Conservation (phyloP, 2,797 vertebrate genomes). For the Eutrigla gurnardus region DNA sequence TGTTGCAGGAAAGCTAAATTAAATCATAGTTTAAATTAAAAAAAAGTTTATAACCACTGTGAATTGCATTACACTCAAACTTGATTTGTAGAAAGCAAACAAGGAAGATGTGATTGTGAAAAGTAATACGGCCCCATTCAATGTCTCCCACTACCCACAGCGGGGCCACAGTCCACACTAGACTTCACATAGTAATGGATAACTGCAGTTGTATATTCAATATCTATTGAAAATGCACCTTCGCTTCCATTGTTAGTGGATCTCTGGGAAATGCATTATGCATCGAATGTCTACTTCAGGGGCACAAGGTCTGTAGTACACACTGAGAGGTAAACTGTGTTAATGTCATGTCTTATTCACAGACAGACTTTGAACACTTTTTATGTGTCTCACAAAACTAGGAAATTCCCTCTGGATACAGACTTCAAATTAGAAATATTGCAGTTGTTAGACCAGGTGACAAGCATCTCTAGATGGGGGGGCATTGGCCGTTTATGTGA, state of each 20-base stretch:
- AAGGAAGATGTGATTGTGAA: not conserved
- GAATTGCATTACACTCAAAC: not conserved
- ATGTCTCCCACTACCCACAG: not conserved
- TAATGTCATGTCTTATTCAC: constrained; percentile 64
- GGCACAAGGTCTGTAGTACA: constrained; percentile 23
- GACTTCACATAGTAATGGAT: not conserved
- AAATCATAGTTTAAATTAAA: not conserved
- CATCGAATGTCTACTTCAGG: constrained; percentile 22
- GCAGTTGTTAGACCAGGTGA: not conserved
- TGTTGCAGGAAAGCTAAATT: not conserved
- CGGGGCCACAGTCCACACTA: not conserved
- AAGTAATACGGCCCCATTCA: not conserved
- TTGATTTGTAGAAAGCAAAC: not conserved
- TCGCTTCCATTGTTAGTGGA: constrained; percentile 21
- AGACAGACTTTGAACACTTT: constrained; percentile 50
- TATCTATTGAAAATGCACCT: constrained; percentile 20
- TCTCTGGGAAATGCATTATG: constrained; percentile 49
- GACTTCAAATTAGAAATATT: constrained; percentile 40
- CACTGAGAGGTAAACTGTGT: constrained; percentile 50
- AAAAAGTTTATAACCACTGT: not conserved
- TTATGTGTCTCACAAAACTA: constrained; percentile 41
- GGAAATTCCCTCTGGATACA: constrained; percentile 33
- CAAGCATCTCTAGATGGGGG: not conserved
- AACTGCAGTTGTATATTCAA: constrained; percentile 6
- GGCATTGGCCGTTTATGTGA: not conserved